Conservation (phyloP, 2,888 invertebrate genomes). For the Gastracanthus pulcherrimus region DNA sequence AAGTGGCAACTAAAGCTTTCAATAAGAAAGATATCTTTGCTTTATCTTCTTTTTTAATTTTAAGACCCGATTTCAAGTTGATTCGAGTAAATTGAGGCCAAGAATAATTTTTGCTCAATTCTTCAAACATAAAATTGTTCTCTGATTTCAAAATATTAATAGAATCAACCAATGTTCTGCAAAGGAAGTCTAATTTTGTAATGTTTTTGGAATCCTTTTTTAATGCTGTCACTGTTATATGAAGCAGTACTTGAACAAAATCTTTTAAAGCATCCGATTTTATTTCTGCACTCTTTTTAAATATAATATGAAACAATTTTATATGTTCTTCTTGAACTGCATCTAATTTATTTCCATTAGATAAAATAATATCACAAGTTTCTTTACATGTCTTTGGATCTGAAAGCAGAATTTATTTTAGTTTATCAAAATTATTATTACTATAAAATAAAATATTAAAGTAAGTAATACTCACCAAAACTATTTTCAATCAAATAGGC, state of each 20-base stretch:
- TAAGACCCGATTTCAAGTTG: constrained; percentile 84
- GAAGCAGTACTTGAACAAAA: constrained; percentile 69
- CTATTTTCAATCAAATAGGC: constrained; percentile 79
- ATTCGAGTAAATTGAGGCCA: constrained; percentile 76
- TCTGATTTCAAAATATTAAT: constrained; percentile 61
- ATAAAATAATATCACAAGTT: constrained; percentile 66
- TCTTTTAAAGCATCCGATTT: constrained; percentile 61
- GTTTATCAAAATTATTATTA: background rate
- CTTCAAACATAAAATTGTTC: constrained; percentile 63
- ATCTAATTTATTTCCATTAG: constrained; percentile 71
- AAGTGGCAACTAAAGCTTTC: constrained; percentile 79
- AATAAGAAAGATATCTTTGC: constrained; percentile 78
- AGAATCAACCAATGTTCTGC: constrained; percentile 61
- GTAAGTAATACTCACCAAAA: constrained; percentile 64
- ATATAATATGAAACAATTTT: constrained; percentile 66
- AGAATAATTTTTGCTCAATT: constrained; percentile 67
- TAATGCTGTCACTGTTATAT: constrained; percentile 67
- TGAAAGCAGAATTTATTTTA: constrained; percentile 54
- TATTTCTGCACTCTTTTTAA: constrained; percentile 61
- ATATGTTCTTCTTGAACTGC: constrained; percentile 66
- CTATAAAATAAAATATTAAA: background rate
- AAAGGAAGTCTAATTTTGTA: constrained; percentile 67
- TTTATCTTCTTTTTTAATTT: constrained; percentile 73
- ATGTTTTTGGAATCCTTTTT: constrained; percentile 70
- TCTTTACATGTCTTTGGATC: constrained; percentile 65